Conservation (phyloP, 2,888 invertebrate species). For the Lobophora halterata region DNA sequence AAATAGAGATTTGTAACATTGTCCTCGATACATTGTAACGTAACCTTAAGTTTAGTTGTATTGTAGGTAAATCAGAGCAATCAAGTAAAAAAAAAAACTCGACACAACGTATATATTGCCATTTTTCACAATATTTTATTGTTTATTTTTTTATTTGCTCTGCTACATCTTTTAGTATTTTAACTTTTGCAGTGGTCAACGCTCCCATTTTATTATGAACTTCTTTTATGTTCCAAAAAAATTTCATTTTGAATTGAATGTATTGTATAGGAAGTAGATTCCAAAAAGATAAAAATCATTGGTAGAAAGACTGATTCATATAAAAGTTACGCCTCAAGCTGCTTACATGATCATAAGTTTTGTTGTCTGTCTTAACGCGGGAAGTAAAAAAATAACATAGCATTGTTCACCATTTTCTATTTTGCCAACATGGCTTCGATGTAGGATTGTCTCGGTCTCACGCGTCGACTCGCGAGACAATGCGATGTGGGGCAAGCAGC, state of each 20-base stretch:
- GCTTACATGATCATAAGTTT: constrained; percentile 26
- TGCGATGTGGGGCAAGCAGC: constrained; percentile 75
- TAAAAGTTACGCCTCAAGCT: constrained; percentile 13
- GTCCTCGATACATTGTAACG: constrained; percentile 22
- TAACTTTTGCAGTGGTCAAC: no score
- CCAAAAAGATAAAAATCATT: no score
- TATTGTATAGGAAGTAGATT: no score
- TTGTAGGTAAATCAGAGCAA: no score
- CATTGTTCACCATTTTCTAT: constrained; percentile 74
- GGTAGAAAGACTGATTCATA: no score
- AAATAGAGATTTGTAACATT: constrained; percentile 46
- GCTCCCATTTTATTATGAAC: constrained; percentile 2
- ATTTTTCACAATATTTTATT: no score
- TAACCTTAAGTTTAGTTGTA: neutral
- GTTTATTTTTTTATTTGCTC: no score
- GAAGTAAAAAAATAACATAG: constrained; percentile 56
- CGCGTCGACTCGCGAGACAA: constrained; percentile 56
- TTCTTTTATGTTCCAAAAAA: no score
- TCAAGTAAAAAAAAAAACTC: no score
- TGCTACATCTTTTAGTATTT: no score
- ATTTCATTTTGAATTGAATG: no score
- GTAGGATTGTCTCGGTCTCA: constrained; percentile 61
- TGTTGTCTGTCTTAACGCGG: constrained; percentile 38
- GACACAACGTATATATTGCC: no score
- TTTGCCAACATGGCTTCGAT: constrained; percentile 50